These are phyloP conservation scores for Charaxes varanes DNA, from an alignment of 1,140 invertebrate species.

Conservation along the genomic window DNA sequence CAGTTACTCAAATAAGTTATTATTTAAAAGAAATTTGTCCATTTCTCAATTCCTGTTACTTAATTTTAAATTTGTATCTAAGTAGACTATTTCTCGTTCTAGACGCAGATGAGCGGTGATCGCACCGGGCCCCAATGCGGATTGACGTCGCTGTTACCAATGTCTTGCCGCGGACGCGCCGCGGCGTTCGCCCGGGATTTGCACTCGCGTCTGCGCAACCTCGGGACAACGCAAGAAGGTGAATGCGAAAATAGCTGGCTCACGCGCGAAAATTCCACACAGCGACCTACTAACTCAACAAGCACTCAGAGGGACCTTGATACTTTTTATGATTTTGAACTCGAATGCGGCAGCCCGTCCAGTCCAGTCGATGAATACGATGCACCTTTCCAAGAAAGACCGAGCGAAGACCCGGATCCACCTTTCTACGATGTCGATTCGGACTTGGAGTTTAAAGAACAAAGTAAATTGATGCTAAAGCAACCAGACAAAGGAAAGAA, in stretches of 20 bases:
- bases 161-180: constrained; percentile 84
- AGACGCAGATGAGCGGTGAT: constrained; percentile 73
- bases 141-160: constrained; percentile 71
- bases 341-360: constrained; percentile 77
- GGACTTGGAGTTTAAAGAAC: constrained; percentile 45
- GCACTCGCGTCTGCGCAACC: constrained; percentile 81
- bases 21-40: too few species aligned
- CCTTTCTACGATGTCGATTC: constrained; percentile 66
- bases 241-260: constrained; percentile 70
- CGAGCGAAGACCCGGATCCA: constrained; percentile 64
- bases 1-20: too few species aligned
- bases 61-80: neutral
- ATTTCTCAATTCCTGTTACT: neutral
- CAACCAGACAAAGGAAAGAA: constrained; percentile 53
- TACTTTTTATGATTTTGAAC: constrained; percentile 75
- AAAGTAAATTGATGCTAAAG: constrained; percentile 41
- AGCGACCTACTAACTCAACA: constrained; percentile 58
- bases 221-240: constrained; percentile 73
- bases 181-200: constrained; percentile 86
- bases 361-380: constrained; percentile 80
- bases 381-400: constrained; percentile 58
- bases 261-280: constrained; percentile 37
- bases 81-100: constrained; percentile 26
- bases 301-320: constrained; percentile 62
- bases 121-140: constrained; percentile 64